These are phyloP conservation scores for Ameiurus melas DNA, from an alignment of 2,113 vertebrate species.

Conservation along the genomic window DNA sequence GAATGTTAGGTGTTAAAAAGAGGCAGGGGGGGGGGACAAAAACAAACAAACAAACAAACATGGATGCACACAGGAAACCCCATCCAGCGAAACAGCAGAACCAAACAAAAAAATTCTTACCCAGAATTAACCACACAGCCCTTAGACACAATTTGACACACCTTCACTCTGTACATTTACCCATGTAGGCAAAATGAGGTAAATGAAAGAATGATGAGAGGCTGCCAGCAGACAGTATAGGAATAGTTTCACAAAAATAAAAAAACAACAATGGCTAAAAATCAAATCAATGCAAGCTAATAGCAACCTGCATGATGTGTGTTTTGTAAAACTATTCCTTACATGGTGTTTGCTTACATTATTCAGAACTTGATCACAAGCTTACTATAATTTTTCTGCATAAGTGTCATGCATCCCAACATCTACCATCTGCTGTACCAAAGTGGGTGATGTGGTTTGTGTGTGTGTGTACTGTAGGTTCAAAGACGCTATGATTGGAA, in stretches of 20 bases:
- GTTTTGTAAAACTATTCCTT: neutral
- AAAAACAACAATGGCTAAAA: neutral
- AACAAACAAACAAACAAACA: neutral
- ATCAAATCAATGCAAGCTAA: neutral
- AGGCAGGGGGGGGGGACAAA: neutral
- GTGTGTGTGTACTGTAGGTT: neutral
- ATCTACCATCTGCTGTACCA: slow-evolving; percentile 11
- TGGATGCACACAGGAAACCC: neutral
- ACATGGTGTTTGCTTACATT: neutral
- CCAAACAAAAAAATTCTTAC: slow-evolving; percentile 26
- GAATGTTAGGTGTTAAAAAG: slow-evolving; percentile 40
- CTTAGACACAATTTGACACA: neutral
- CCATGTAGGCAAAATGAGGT: neutral
- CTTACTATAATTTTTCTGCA: neutral
- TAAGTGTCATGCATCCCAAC: slow-evolving; percentile 25
- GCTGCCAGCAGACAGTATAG: slow-evolving; percentile 3
- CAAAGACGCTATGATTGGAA: neutral
- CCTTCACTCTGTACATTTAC: neutral
- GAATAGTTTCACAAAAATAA: slow-evolving; percentile 1
- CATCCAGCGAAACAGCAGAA: neutral
- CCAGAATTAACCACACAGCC: slow-evolving; percentile 29
- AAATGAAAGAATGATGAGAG: neutral
- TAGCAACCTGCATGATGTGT: neutral
- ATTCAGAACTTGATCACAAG: neutral
- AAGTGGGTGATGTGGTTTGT: neutral